Percentiles rank a stretch among this genome's conserved stretches.
Evolutionary conservation across 2,797 vertebrate genomes (phyloP).

Genomic region (Odontamblyopus lacepedii): DNA sequence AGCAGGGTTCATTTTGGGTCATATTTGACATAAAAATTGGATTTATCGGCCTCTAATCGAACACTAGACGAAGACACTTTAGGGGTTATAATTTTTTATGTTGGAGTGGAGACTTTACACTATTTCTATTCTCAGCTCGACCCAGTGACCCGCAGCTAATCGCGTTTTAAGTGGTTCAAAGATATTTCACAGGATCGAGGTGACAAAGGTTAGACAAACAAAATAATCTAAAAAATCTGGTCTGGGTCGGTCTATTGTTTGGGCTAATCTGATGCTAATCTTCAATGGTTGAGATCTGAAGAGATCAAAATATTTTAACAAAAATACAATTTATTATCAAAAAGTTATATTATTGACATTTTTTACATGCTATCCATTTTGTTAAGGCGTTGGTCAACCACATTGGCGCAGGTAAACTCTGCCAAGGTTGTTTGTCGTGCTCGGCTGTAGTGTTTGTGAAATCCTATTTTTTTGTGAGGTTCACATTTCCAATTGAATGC

Average conservation of each 20-base stretch:
- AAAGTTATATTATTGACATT: too few relatives aligned
- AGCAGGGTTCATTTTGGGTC: background rate
- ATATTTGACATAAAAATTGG: background rate
- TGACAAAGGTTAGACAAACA: constrained; percentile 9
- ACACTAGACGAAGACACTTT: background rate
- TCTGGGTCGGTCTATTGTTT: background rate
- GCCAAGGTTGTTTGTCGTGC: too few relatives aligned
- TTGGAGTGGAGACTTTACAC: background rate
- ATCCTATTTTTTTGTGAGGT: too few relatives aligned
- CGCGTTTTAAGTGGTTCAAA: background rate
- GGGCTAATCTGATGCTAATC: constrained; percentile 5
- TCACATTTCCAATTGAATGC: too few relatives aligned
- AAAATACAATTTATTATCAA: too few relatives aligned
- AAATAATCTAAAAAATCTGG: constrained; percentile 3
- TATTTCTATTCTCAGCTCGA: background rate
- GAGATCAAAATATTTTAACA: too few relatives aligned
- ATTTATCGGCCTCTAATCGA: background rate
- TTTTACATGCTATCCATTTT: too few relatives aligned
- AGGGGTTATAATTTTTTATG: background rate
- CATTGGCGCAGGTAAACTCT: too few relatives aligned
- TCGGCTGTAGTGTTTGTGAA: too few relatives aligned
- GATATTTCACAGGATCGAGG: background rate
- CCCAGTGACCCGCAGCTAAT: background rate
- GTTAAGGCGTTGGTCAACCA: too few relatives aligned
- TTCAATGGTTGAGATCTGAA: constrained; percentile 1